phyloP scores from a whole-genome alignment of 30 jellyfish, hydroid and myxozoan genomes.

The Turritopsis rubra region DNA sequence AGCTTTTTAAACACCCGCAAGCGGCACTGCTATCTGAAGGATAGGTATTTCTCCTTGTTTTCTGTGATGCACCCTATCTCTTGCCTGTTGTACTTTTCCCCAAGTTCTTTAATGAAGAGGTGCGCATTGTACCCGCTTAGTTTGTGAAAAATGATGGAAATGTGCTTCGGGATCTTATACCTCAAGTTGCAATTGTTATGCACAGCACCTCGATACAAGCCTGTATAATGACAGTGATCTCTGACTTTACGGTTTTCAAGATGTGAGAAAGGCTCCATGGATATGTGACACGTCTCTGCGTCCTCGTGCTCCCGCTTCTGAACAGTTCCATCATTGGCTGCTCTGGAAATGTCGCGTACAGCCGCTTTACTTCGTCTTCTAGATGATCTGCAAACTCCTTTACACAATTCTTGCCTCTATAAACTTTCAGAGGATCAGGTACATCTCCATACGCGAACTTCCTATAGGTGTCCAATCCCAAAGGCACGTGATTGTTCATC shows the following conservation, averaged over 20 bases:
- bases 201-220: conserved; percentile 52
- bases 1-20: not conserved
- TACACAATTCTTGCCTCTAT: conserved; percentile 1
- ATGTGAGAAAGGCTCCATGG: not conserved
- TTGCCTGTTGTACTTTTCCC: not conserved
- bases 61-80: not conserved
- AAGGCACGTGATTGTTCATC: not conserved
- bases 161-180: conserved; percentile 14
- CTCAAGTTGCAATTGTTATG: conserved; percentile 39
- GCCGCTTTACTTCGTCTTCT: conserved; percentile 10
- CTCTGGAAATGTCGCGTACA: conserved; percentile 13
- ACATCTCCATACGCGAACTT: conserved; percentile 19
- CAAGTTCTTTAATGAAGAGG: conserved; percentile 35
- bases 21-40: not conserved
- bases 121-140: conserved; percentile 49
- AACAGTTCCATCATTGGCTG: conserved; percentile 15
- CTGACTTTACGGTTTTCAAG: conserved; percentile 30
- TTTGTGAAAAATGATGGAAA: conserved; percentile 36
- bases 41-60: not conserved
- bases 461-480: not conserved
- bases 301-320: conserved; percentile 12
- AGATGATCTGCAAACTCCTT: not conserved
- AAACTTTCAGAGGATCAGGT: not conserved
- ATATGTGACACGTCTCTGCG: conserved; percentile 21
- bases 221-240: conserved; percentile 53